phyloP scores from a whole-genome alignment of 1,140 invertebrate species.

The Drosophila malerkotliana region DNA sequence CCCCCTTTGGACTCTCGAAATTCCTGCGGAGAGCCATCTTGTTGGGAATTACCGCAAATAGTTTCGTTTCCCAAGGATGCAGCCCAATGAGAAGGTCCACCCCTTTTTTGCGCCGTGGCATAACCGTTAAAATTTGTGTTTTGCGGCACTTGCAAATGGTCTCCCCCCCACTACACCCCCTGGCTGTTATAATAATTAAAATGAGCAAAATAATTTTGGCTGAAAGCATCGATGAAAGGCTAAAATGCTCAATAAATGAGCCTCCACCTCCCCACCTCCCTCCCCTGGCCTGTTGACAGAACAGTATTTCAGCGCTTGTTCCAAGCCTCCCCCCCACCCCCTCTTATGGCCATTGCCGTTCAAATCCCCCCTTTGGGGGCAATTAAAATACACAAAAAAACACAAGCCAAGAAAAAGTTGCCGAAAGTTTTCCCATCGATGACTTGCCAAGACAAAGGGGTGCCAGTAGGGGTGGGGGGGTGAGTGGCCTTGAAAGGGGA shows the following conservation, averaged over 20 bases:
- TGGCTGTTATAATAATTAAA: conserved; percentile 80
- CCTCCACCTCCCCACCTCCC: background rate
- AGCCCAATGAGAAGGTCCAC: background rate
- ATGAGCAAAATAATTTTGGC: conserved; percentile 79
- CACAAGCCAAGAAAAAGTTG: conserved; percentile 67
- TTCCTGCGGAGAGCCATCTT: background rate
- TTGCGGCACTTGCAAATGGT: conserved; percentile 40
- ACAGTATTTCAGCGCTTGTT: conserved; percentile 65
- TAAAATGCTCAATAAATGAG: conserved; percentile 78
- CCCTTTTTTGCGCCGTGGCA: conserved; percentile 16
- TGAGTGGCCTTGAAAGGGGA: background rate
- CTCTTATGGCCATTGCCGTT: background rate
- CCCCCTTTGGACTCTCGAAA: background rate
- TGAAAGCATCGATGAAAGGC: conserved; percentile 82
- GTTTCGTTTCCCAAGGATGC: background rate
- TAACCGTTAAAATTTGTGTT: conserved; percentile 78
- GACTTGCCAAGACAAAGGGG: conserved; percentile 54
- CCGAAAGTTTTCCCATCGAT: conserved; percentile 76
- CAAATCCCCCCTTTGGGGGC: conserved; percentile 51
- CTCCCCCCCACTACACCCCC: background rate
- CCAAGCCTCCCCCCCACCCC: background rate
- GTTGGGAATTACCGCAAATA: background rate
- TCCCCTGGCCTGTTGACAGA: conserved; percentile 19
- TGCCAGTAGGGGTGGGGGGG: background rate
- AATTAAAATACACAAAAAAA: conserved; percentile 72